Conservation (phyloP, 1,140 invertebrate genomes). For the Neodiprion pinetum region DNA sequence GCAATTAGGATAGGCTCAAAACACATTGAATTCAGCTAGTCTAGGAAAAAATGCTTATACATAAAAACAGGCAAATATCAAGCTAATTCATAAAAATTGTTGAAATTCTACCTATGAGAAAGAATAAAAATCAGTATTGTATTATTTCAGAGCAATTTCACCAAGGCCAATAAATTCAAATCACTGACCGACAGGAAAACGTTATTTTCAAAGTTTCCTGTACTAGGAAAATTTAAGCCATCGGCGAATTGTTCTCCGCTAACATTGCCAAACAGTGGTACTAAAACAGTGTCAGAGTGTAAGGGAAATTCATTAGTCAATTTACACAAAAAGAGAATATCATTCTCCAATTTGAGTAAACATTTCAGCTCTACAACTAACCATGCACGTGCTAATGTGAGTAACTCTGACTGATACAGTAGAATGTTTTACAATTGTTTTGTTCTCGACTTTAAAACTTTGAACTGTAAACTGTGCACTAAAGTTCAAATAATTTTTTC, state of each 20-base stretch:
- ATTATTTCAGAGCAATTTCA: background rate
- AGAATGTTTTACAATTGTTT: too few species aligned
- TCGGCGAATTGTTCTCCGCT: background rate
- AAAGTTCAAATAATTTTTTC: too few species aligned
- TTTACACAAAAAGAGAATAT: constrained; percentile 15
- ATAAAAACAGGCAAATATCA: too few species aligned
- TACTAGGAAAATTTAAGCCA: background rate
- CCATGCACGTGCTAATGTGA: constrained; percentile 22
- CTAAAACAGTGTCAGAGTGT: background rate
- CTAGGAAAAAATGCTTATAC: too few species aligned
- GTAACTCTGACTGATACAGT: constrained; percentile 7
- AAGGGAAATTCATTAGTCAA: background rate
- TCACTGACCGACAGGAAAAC: background rate
- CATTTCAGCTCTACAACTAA: constrained; percentile 24
- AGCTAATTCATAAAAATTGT: too few species aligned
- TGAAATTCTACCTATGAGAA: background rate
- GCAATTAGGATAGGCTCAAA: too few species aligned
- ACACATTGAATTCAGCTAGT: too few species aligned
- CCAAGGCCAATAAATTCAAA: background rate
- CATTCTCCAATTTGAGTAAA: constrained; percentile 18
- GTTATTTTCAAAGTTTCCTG: background rate
- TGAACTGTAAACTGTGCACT: too few species aligned
- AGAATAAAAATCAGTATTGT: background rate
- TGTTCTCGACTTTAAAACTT: too few species aligned
- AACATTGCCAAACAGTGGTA: background rate